phyloP scores from a whole-genome alignment of 2,113 vertebrate species.

The Hirundichthys speculiger region DNA sequence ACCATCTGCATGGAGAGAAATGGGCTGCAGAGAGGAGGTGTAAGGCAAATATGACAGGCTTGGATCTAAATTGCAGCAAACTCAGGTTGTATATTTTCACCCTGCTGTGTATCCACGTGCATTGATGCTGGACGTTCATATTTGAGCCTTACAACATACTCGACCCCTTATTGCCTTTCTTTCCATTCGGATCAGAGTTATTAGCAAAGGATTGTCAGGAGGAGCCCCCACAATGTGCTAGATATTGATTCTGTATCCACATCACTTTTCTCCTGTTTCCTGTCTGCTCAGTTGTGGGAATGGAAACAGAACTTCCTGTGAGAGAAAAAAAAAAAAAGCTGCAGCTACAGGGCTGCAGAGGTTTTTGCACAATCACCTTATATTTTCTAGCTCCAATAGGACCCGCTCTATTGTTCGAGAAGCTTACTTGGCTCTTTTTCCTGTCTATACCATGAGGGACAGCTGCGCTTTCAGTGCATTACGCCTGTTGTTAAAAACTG shows the following conservation, averaged over 20 bases:
- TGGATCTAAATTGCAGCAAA: slow-evolving; percentile 40
- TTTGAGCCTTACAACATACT: slow-evolving; percentile 18
- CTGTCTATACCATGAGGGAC: slow-evolving; percentile 2
- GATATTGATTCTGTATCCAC: slow-evolving; percentile 56
- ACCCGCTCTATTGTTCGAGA: slow-evolving; percentile 39
- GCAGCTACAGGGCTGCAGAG: slow-evolving; percentile 58
- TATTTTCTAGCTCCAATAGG: slow-evolving; percentile 52
- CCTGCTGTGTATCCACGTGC: slow-evolving; percentile 40
- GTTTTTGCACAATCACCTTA: slow-evolving; percentile 63
- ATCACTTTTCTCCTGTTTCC: slow-evolving; percentile 65
- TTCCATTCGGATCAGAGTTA: slow-evolving; percentile 25
- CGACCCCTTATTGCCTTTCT: slow-evolving; percentile 19
- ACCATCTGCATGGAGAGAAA: slow-evolving; percentile 67
- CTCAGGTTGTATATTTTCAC: slow-evolving; percentile 31
- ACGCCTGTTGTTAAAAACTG: slow-evolving; percentile 4
- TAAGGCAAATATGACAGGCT: slow-evolving; percentile 51
- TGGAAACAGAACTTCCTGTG: slow-evolving; percentile 67
- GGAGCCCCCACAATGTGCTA: slow-evolving; percentile 53
- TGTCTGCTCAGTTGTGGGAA: slow-evolving; percentile 61
- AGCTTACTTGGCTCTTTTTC: slow-evolving; percentile 28
- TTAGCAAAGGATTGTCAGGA: slow-evolving; percentile 25
- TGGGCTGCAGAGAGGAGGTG: slow-evolving; percentile 56
- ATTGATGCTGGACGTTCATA: slow-evolving; percentile 17
- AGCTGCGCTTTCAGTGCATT: slow-evolving; percentile 11
- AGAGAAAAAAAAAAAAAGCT: slow-evolving; percentile 20